Conservation (phyloP, 1,140 invertebrate genomes). For the Lerema accius region DNA sequence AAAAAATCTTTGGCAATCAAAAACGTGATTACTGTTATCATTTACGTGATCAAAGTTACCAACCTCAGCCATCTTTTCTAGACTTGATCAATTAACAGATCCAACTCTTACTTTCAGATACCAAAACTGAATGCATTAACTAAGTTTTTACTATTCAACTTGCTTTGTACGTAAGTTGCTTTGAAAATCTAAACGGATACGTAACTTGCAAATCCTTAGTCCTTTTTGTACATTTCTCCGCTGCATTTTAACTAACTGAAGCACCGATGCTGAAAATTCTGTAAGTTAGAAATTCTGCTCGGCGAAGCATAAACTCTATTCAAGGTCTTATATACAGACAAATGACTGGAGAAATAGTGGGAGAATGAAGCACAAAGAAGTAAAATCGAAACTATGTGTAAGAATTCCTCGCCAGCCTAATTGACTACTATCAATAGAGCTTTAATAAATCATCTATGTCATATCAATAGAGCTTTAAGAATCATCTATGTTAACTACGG, state of each 20-base stretch:
- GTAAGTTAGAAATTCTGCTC: neutral
- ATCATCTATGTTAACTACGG: no score
- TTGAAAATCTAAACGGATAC: neutral
- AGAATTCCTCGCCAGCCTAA: no score
- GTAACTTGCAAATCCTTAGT: neutral
- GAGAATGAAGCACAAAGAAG: neutral
- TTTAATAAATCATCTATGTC: no score
- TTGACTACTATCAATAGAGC: no score
- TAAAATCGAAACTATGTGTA: neutral
- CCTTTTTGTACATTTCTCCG: neutral
- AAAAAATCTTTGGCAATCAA: no score
- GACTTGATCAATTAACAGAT: no score
- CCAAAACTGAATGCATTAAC: no score
- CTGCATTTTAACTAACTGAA: neutral
- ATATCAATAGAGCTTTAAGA: no score
- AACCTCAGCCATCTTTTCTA: no score
- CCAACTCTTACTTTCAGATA: no score
- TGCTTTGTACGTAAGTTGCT: neutral
- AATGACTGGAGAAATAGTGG: neutral
- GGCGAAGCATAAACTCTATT: neutral
- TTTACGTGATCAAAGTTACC: no score
- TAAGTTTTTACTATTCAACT: neutral
- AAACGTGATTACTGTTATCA: no score
- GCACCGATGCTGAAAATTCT: neutral
- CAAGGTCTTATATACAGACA: conserved; percentile 1